Evolutionary conservation across 1,140 invertebrate genomes (phyloP).

Genomic region (Drosophila repletoides): DNA sequence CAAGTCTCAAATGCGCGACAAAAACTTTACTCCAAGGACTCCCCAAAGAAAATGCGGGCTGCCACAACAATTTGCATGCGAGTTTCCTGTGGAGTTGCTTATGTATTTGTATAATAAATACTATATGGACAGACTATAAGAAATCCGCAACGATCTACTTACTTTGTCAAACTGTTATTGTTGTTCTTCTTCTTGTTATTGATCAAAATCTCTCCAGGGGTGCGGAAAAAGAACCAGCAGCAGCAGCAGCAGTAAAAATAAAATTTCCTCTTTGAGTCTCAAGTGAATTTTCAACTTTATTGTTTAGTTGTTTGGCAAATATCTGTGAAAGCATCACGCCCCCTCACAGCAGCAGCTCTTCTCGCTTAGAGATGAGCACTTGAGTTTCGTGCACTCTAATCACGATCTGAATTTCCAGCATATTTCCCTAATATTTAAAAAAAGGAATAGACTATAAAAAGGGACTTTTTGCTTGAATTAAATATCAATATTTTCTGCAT

Average conservation of each 20-base stretch:
- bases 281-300: conserved; percentile 72
- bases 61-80: conserved; percentile 31
- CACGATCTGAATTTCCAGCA: too few relatives aligned
- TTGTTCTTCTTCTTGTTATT: conserved; percentile 12
- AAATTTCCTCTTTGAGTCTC: conserved; percentile 46
- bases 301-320: conserved; percentile 54
- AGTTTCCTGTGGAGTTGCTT: too few relatives aligned
- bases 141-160: conserved; percentile 39
- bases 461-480: too few relatives aligned
- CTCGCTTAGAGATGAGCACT: conserved; percentile 21
- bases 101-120: conserved; percentile 4
- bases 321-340: conserved; percentile 10
- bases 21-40: conserved; percentile 16
- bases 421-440: too few relatives aligned
- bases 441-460: too few relatives aligned
- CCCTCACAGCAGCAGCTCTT: conserved; percentile 14
- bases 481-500: too few relatives aligned
- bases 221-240: not conserved
- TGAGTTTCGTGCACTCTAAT: too few relatives aligned
- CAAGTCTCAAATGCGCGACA: not conserved
- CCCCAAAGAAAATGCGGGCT: conserved; percentile 30
- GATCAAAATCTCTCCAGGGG: conserved; percentile 25
- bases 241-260: not conserved
- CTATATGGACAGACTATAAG: conserved; percentile 11
- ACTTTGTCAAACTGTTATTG: conserved; percentile 34